Percentiles rank a stretch among this genome's conserved stretches.
Evolutionary conservation across 2,113 vertebrate genomes (phyloP).

Genomic region (Plestiodon gilberti): DNA sequence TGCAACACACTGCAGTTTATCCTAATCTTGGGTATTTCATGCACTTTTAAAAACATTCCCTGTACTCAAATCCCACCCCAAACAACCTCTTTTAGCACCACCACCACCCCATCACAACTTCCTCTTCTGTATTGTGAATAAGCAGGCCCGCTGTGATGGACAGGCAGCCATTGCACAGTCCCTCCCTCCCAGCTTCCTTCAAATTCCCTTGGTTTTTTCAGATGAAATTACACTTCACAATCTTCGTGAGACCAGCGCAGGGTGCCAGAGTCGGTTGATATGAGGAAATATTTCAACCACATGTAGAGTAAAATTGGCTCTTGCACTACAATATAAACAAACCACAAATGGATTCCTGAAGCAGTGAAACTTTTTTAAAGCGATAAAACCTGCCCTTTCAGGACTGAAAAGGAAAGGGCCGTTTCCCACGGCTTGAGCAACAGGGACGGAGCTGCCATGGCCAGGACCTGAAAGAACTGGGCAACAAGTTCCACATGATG

Average conservation of each 20-base stretch:
- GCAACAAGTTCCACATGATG: neutral
- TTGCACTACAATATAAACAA: slow-evolving; percentile 57
- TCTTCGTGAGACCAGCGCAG: neutral
- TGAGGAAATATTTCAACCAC: slow-evolving; percentile 50
- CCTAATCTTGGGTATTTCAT: slow-evolving; percentile 39
- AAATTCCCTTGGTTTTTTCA: slow-evolving; percentile 36
- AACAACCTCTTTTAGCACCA: slow-evolving; percentile 35
- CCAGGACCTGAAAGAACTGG: neutral
- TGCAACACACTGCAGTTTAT: neutral
- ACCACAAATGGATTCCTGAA: slow-evolving; percentile 60
- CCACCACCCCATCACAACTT: slow-evolving; percentile 31
- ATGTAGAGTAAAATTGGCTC: slow-evolving; percentile 20
- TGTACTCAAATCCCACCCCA: slow-evolving; percentile 51
- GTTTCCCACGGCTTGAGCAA: neutral
- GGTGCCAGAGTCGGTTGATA: neutral
- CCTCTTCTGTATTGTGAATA: slow-evolving; percentile 27
- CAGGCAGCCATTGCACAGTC: neutral
- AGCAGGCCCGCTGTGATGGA: slow-evolving; percentile 55
- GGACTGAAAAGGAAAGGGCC: slow-evolving; percentile 12
- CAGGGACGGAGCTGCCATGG: too few relatives aligned
- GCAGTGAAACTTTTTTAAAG: slow-evolving; percentile 50
- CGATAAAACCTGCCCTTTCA: slow-evolving; percentile 55
- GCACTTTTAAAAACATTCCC: slow-evolving; percentile 65
- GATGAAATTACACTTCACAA: slow-evolving; percentile 15
- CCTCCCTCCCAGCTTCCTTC: slow-evolving; percentile 12